These are phyloP conservation scores for Thaumatotibia leucotreta DNA, from an alignment of 1,140 invertebrate species.

Conservation along the genomic window DNA sequence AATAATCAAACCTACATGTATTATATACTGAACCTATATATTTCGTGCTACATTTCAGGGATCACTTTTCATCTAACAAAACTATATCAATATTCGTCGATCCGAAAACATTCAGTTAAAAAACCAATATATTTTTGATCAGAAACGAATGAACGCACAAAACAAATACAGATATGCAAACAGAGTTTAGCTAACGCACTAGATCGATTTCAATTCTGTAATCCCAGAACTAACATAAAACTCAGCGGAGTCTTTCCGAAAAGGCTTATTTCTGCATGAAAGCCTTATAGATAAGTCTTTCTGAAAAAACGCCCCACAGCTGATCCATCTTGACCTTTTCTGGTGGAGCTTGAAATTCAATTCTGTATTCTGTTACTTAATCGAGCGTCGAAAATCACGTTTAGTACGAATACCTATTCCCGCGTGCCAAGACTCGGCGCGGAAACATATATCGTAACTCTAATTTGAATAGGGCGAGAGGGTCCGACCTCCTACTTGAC, in stretches of 20 bases:
- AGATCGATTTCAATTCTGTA: background rate
- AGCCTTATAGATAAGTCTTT: too few relatives aligned
- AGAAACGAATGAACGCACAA: background rate
- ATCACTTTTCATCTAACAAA: too few relatives aligned
- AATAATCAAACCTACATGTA: too few relatives aligned
- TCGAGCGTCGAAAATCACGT: slow-evolving; percentile 38
- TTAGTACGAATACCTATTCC: slow-evolving; percentile 34
- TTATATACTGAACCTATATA: too few relatives aligned
- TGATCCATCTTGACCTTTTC: background rate
- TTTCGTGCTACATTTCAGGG: too few relatives aligned
- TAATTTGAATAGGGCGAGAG: slow-evolving; percentile 44
- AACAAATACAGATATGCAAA: background rate
- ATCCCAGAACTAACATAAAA: background rate
- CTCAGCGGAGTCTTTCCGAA: too few relatives aligned
- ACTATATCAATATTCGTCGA: background rate
- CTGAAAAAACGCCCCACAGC: too few relatives aligned
- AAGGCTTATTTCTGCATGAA: too few relatives aligned
- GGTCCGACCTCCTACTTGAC: slow-evolving; percentile 32
- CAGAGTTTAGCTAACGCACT: background rate
- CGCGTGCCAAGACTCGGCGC: slow-evolving; percentile 20
- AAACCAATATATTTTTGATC: background rate
- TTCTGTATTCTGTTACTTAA: slow-evolving; percentile 31
- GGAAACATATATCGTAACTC: slow-evolving; percentile 32
- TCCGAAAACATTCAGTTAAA: background rate
- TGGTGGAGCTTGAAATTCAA: slow-evolving; percentile 19